These are phyloP conservation scores for Rhea pennata DNA, from an alignment of 2,113 vertebrate species.

Conservation along the genomic window DNA sequence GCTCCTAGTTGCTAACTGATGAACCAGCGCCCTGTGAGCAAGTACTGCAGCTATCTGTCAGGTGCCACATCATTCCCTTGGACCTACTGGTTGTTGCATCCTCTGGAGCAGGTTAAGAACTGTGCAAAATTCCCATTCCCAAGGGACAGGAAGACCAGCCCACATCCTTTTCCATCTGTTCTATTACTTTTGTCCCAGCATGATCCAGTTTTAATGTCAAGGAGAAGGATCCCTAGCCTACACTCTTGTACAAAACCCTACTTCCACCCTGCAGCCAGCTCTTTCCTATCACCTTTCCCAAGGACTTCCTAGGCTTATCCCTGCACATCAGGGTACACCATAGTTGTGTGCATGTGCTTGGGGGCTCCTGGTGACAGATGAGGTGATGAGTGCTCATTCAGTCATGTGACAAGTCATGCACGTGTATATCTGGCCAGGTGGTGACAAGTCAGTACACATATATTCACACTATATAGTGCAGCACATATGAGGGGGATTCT, in stretches of 20 bases:
- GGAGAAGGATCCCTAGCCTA: background rate
- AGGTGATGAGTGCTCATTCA: background rate
- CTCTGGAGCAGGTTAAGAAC: background rate
- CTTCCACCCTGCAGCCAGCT: background rate
- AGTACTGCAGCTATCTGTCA: background rate
- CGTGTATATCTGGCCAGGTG: background rate
- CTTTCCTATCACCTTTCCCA: background rate
- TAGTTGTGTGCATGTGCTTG: background rate
- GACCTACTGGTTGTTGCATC: background rate
- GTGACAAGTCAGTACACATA: background rate
- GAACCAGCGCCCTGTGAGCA: background rate
- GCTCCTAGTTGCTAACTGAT: rapidly evolving
- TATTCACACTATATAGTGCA: background rate
- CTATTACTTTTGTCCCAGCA: background rate
- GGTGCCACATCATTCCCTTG: background rate
- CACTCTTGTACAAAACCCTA: background rate
- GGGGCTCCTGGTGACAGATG: background rate
- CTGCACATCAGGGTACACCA: background rate
- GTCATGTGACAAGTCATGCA: background rate
- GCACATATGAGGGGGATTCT: background rate
- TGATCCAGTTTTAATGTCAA: background rate
- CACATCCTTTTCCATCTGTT: background rate
- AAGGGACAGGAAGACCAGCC: background rate
- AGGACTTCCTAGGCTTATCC: background rate
- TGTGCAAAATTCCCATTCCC: background rate